Evolutionary conservation across 1,140 invertebrate species (phyloP), one percentile per base, ranked within the genome.

Genomic region (Eumeta japonica): DNA sequence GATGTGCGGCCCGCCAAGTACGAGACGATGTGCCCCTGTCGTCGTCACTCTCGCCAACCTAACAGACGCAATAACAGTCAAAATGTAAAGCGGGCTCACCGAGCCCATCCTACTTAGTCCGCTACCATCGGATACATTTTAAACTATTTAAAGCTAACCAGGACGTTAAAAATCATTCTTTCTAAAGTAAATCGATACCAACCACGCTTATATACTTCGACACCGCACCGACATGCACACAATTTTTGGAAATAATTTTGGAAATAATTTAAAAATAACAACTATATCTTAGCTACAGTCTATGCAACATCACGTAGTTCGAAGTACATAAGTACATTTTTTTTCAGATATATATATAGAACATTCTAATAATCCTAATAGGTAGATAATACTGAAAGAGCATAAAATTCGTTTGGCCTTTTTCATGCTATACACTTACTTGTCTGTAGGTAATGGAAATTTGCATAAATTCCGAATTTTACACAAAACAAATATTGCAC

Each of bases 261-360:
- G 62, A 70, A 66, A 70, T 58, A 55, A 58, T 68, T 62, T 58
- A 58, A 62, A 72, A 67, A 62, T 68, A 68, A 73, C 60, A 66
- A 70, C 68, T 66, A 68, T 70, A 49, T 27, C 55, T 57, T 54
- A 61, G 50, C 63, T 64, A 72, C 55, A 70, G 53, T 64, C 63
- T 67, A 67, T 58, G 60, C n/a, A 58, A 50, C 55, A 63, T 62
- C 61, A 70, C 55, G 54, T 60, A 60, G 62, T 61, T 52, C n/a
- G n/a, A n/a, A n/a, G n/a, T 65, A 58, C 56, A 61, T 55, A 4
- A 58, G 44, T 61, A 61, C 58, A 63, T 37, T 14, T 58, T 49
- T 48, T 64, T 61, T 58, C 51, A 54, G 62, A 65, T 62, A 56
- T 58, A 55, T n/a, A n/a, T n/a, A n/a, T n/a, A 63, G 50, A 57